Percentiles rank a stretch among this genome's conserved stretches.
These are phyloP conservation scores for Lucilia sericata DNA, from an alignment of 1,140 invertebrate genomes.

Conservation along the genomic window DNA sequence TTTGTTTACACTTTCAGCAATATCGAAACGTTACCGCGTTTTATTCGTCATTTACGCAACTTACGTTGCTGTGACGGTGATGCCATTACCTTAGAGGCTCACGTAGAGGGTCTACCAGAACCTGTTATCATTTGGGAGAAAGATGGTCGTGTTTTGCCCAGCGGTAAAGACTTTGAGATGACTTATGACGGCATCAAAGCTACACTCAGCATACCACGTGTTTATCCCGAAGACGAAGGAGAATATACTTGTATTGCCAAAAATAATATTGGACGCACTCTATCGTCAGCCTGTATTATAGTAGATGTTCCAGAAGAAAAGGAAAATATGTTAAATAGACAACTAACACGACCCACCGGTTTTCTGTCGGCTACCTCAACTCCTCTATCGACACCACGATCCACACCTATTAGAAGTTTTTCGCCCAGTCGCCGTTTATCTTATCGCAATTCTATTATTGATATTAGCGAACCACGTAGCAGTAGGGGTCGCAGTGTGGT, in stretches of 20 bases:
- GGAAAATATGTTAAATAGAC: constrained; percentile 78
- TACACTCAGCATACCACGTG: constrained; percentile 78
- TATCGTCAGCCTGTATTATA: constrained; percentile 82
- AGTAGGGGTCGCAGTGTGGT: constrained; percentile 51
- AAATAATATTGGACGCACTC: constrained; percentile 83
- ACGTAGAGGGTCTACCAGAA: constrained; percentile 76
- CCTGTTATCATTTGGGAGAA: constrained; percentile 84
- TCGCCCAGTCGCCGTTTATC: constrained; percentile 69
- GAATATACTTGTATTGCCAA: constrained; percentile 87
- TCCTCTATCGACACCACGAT: constrained; percentile 78
- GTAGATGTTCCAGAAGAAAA: constrained; percentile 87
- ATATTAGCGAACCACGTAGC: constrained; percentile 55
- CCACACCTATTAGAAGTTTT: constrained; percentile 77
- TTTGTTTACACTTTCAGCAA: constrained; percentile 70
- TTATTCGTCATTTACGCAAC: constrained; percentile 78
- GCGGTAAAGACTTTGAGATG: constrained; percentile 75
- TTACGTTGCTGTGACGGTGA: constrained; percentile 86
- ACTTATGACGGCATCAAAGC: constrained; percentile 78
- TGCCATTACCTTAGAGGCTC: constrained; percentile 81
- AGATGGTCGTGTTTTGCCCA: constrained; percentile 75
- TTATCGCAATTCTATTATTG: constrained; percentile 61
- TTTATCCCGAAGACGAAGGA: constrained; percentile 90
- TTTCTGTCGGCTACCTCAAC: constrained; percentile 77
- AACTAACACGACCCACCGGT: constrained; percentile 75
- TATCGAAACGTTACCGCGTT: constrained; percentile 79